Evolutionary conservation across 2,797 vertebrate species (phyloP).

Genomic region (Acanthurus lineatus): DNA sequence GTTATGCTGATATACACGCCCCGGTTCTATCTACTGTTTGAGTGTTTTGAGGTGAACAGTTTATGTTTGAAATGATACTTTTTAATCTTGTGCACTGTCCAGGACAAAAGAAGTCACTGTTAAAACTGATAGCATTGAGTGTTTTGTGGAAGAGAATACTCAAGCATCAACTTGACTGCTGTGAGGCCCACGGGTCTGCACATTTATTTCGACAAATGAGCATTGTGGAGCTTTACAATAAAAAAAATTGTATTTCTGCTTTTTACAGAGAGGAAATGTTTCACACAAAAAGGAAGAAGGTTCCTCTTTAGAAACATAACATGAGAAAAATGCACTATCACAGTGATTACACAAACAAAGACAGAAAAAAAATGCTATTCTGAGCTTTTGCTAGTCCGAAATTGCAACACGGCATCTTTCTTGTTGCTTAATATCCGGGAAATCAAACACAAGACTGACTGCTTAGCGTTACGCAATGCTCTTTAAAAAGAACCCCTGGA

Average conservation of each 20-base stretch:
- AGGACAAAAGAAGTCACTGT: slow-evolving; percentile 28
- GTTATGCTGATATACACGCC: slow-evolving; percentile 80
- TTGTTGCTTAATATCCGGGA: slow-evolving; percentile 67
- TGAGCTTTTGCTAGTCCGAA: slow-evolving; percentile 24
- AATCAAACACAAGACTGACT: slow-evolving; percentile 53
- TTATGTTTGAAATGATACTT: slow-evolving; percentile 13
- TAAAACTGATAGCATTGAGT: slow-evolving; percentile 21
- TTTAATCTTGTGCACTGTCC: slow-evolving; percentile 12
- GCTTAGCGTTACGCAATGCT: slow-evolving; percentile 49
- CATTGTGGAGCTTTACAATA: not conserved
- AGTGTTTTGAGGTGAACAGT: slow-evolving; percentile 58
- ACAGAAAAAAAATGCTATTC: slow-evolving; percentile 26
- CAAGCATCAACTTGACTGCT: not conserved
- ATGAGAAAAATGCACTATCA: slow-evolving; percentile 57
- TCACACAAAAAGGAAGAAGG: slow-evolving; percentile 34
- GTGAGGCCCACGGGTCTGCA: slow-evolving; percentile 3
- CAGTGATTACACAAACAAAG: slow-evolving; percentile 30
- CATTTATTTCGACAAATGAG: slow-evolving; percentile 26
- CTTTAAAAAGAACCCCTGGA: slow-evolving; percentile 36
- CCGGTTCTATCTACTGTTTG: slow-evolving; percentile 65
- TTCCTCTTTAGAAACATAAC: slow-evolving; percentile 36
- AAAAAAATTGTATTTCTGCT: slow-evolving; percentile 32
- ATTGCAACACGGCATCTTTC: slow-evolving; percentile 67
- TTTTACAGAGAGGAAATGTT: slow-evolving; percentile 15
- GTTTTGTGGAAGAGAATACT: not conserved